Conservation (phyloP, 2,888 invertebrate genomes). For the Euplagia quadripunctaria region DNA sequence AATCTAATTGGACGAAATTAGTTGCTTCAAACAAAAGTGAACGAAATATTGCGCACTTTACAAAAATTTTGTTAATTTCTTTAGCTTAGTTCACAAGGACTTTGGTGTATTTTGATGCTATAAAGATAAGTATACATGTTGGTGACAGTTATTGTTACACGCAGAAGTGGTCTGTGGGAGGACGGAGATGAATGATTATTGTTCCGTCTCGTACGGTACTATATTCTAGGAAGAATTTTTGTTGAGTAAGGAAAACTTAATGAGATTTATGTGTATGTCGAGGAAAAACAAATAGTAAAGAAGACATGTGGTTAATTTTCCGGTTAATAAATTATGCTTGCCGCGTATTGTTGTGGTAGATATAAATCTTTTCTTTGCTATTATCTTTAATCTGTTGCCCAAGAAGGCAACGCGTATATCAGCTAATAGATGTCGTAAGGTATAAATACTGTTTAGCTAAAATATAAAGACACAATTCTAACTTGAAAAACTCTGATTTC, state of each 20-base stretch:
- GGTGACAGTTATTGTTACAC: constrained; percentile 47
- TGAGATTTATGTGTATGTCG: not conserved
- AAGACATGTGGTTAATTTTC: constrained; percentile 10
- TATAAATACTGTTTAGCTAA: not conserved
- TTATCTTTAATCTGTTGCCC: constrained; percentile 1
- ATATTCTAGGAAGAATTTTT: constrained; percentile 33
- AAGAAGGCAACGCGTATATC: not conserved
- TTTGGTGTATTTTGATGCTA: constrained; percentile 1
- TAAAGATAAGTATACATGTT: constrained; percentile 22
- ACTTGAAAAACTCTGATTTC: not conserved
- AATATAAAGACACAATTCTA: not conserved
- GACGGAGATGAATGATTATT: constrained; percentile 45
- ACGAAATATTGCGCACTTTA: not conserved
- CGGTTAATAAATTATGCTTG: constrained; percentile 17
- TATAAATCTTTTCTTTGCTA: constrained; percentile 2
- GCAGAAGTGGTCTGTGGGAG: constrained; percentile 40
- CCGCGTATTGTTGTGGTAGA: constrained; percentile 17
- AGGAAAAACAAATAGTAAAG: constrained; percentile 15
- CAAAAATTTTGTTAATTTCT: not conserved
- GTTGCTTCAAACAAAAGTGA: not conserved
- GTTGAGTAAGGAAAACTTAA: constrained; percentile 18
- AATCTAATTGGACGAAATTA: too few relatives aligned
- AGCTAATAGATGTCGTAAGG: not conserved
- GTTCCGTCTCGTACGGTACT: constrained; percentile 27
- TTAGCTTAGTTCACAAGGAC: not conserved